Conservation (phyloP, 2,113 vertebrate species). For the Scomber scombrus region DNA sequence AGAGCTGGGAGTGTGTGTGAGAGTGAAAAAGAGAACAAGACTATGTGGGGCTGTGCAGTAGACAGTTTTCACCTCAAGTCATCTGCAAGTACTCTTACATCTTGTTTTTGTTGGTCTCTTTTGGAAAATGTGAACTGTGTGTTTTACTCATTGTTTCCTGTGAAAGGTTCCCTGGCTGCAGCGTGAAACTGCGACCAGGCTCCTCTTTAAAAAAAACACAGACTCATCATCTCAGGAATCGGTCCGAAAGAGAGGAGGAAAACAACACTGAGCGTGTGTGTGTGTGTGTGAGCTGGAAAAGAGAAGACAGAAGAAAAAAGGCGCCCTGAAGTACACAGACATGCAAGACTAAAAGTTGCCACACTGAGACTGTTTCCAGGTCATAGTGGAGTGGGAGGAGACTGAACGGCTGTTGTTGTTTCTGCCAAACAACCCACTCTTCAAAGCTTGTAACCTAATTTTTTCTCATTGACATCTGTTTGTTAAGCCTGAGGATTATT, state of each 20-base stretch:
- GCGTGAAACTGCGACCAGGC: slow-evolving; percentile 16
- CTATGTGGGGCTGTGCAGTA: background rate
- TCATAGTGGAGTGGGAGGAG: slow-evolving; percentile 82
- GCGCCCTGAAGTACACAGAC: slow-evolving; percentile 15
- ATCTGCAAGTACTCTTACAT: background rate
- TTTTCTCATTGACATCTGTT: slow-evolving; percentile 33
- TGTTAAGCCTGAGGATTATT: slow-evolving; percentile 17
- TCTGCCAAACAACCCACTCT: slow-evolving; percentile 27
- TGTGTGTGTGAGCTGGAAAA: background rate
- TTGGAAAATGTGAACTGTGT: background rate
- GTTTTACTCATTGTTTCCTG: slow-evolving; percentile 66
- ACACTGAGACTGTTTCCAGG: slow-evolving; percentile 75
- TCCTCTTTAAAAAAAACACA: background rate
- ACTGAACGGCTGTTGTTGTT: slow-evolving; percentile 53
- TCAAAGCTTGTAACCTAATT: background rate
- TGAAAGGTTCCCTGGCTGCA: slow-evolving; percentile 43
- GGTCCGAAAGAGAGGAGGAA: background rate
- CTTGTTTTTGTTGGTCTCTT: background rate
- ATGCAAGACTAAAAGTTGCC: slow-evolving; percentile 64
- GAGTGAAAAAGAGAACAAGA: background rate
- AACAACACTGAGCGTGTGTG: background rate
- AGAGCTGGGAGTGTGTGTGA: slow-evolving; percentile 30
- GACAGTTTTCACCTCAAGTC: slow-evolving; percentile 20
- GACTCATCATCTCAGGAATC: slow-evolving; percentile 22
- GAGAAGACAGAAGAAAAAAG: background rate